A percentile compares a stretch with the other conserved stretches of the same genome.
phyloP scores from a whole-genome alignment of 2,113 vertebrate genomes.

The Oostethus manadensis region DNA sequence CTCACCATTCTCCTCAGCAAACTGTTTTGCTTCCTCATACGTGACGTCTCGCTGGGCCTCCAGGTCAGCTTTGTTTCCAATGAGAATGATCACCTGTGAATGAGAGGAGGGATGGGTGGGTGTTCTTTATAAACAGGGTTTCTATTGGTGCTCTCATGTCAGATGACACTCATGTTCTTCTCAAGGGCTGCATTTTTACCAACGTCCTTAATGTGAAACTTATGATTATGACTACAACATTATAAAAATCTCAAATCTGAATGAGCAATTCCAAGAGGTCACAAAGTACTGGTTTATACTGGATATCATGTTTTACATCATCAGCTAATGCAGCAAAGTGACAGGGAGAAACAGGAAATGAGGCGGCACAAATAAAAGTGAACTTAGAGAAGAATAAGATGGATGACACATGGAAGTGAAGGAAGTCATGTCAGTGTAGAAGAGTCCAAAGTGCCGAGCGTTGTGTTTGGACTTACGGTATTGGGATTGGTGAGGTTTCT shows the following conservation, averaged over 20 bases:
- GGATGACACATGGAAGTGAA: too few species aligned
- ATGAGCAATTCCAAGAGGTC: background rate
- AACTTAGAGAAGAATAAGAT: too few species aligned
- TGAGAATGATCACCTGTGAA: slow-evolving; percentile 95
- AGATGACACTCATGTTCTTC: too few species aligned
- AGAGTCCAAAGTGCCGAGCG: too few species aligned
- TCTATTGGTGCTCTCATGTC: too few species aligned
- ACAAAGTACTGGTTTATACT: background rate
- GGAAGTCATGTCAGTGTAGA: too few species aligned
- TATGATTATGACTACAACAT: too few species aligned
- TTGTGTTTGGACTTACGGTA: slow-evolving; percentile 79
- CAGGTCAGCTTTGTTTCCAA: slow-evolving; percentile 98
- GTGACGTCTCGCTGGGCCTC: slow-evolving; percentile 98
- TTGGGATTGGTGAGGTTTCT: slow-evolving; percentile 99
- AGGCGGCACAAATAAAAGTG: too few species aligned
- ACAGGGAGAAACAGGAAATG: too few species aligned
- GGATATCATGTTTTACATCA: too few species aligned
- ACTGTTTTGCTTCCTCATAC: slow-evolving; percentile 98
- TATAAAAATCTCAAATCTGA: background rate
- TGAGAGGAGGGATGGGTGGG: slow-evolving; percentile 1
- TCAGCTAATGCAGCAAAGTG: too few species aligned
- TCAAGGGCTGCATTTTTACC: too few species aligned
- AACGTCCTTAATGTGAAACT: background rate
- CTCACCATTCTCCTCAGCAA: slow-evolving; percentile 96
- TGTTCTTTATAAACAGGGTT: background rate